These are phyloP conservation scores for Napeogenes inachia DNA, from an alignment of 2,888 invertebrate species.

Conservation along the genomic window DNA sequence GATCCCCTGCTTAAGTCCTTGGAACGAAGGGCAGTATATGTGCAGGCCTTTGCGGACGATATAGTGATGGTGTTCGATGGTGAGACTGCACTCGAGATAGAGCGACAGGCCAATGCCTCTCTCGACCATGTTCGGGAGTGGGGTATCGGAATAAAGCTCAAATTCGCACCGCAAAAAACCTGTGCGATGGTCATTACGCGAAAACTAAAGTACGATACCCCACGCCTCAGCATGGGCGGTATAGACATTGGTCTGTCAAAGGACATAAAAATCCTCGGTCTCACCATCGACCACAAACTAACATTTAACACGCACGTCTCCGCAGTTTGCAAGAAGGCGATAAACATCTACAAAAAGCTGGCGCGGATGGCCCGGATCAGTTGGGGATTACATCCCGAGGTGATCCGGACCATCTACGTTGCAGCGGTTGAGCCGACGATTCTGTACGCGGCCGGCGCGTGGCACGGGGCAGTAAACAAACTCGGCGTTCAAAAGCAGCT, in stretches of 20 bases:
- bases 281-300: conserved; percentile 14
- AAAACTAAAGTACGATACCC: not conserved
- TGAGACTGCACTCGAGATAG: conserved; percentile 1
- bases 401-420: conserved; percentile 19
- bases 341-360: conserved; percentile 20
- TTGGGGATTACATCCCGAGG: conserved; percentile 20
- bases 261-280: conserved; percentile 12
- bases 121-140: conserved; percentile 13
- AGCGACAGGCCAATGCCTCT: conserved; percentile 11
- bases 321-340: conserved; percentile 13
- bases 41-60: not conserved
- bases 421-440: conserved; percentile 24
- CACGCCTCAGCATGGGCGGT: conserved; percentile 15
- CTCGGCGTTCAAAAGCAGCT: conserved; percentile 13
- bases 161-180: conserved; percentile 11
- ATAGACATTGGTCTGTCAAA: not conserved
- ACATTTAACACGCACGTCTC: conserved; percentile 13
- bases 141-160: conserved; percentile 13
- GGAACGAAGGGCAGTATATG: not conserved
- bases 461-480: conserved; percentile 17
- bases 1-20: conserved; percentile 13
- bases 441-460: conserved; percentile 25
- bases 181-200: not conserved
- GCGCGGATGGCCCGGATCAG: conserved; percentile 9
- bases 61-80: conserved; percentile 9